Percentiles rank a stretch among this genome's conserved stretches.
Conservation (phyloP, 1,140 invertebrate species). For the Drosophila melanica region DNA sequence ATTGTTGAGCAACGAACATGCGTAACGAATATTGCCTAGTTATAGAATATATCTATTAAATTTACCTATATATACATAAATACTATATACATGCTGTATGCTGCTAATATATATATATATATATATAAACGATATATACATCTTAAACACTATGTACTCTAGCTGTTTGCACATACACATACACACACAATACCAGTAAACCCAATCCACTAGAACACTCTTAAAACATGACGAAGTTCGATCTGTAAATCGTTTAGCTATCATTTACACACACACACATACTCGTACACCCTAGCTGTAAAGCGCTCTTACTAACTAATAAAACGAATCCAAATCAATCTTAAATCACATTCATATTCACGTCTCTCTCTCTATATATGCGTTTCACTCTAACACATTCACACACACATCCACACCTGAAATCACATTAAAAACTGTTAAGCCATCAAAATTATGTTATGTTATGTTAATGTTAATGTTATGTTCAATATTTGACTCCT, state of each 20-base stretch:
- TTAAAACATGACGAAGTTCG: constrained; percentile 28
- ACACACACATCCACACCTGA: constrained; percentile 22
- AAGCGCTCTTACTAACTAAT: constrained; percentile 35
- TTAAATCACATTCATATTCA: constrained; percentile 13
- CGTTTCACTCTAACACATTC: constrained; percentile 22
- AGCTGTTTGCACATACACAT: constrained; percentile 41
- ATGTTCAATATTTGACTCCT: constrained; percentile 43
- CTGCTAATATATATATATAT: constrained; percentile 57
- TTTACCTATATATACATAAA: constrained; percentile 39
- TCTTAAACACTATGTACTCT: constrained; percentile 65
- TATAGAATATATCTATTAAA: constrained; percentile 40
- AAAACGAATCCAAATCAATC: constrained; percentile 14
- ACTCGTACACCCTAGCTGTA: constrained; percentile 24
- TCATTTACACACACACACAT: constrained; percentile 20
- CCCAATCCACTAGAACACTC: constrained; percentile 18
- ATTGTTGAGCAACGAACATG: constrained; percentile 75
- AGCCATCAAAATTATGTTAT: constrained; percentile 51
- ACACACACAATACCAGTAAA: constrained; percentile 7
- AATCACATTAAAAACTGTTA: constrained; percentile 37
- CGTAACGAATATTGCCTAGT: constrained; percentile 78
- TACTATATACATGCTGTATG: constrained; percentile 72
- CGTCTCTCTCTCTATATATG: constrained; percentile 9
- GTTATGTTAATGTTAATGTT: constrained; percentile 52
- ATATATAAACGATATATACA: constrained; percentile 23
- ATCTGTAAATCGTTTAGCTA: constrained; percentile 36